Base-by-base conservation (phyloP, 2,888 invertebrate genomes). In the Dasypolia templi region DNA sequence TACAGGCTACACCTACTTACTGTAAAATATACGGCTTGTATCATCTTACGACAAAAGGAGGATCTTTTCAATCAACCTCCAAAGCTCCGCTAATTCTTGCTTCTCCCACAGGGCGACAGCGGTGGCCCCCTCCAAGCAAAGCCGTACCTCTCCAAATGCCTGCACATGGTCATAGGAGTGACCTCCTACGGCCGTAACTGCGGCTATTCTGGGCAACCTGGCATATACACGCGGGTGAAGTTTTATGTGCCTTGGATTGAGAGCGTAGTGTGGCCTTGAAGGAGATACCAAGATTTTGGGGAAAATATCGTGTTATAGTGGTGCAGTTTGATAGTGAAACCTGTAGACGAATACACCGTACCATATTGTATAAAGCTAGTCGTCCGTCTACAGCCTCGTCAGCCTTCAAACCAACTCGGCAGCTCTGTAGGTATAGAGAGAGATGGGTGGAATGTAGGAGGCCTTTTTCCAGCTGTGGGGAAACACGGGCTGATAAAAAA, bases 201-300 rank as follows among this genome's bases (percentile, higher is more conserved):
- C 80, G 93, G 95, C 6, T 68, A 70, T 0, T 85, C 85, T 64
- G 91, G 77, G 6, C 90, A 89, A 82, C 97, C 94, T 0, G 97
- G 96, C 1, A 93, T 97, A 17, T 97, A 97, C 84, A 97, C 97
- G 0, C 92, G 96, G 53, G 96, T 97, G 0, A 94, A 68, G 22
- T 74, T 63, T 62, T 81, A 75, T 5, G 84, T 85, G 46, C 82
- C 82, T 0, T 82, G 82, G 82, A 82, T 82, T n/a, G 82, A 82
- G 11, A 82, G 69, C 5, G 14, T 82, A 0, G 82, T 84, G 3
- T 82, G 82, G 82, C 82, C 84, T 46, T 81, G 65, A 83, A 12
- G 17, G 1, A 44, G 19, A 35, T 6, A 17, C 2, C 11, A 35
- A 3, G n/a, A 19, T 32, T 29, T 12, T 0, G 14, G 6, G 56